A percentile compares a stretch with the other conserved stretches of the same genome.
Evolutionary conservation across 2,113 vertebrate species (phyloP).

Genomic region (Ageneiosus marmoratus): DNA sequence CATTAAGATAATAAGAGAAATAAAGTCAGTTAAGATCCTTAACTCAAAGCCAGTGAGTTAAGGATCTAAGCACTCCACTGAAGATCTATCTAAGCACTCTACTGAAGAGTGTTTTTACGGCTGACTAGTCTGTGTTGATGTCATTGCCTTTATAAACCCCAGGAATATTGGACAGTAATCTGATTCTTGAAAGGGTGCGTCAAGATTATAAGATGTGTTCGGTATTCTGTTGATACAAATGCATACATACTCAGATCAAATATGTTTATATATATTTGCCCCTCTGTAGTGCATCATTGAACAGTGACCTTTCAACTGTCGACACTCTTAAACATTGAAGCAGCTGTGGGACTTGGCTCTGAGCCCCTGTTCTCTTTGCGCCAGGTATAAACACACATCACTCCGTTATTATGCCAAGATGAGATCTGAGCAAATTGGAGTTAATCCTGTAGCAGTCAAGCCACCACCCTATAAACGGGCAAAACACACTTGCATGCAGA

Average conservation of each 20-base stretch:
- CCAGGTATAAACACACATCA: neutral
- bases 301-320: neutral
- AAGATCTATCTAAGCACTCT: neutral
- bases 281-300: neutral
- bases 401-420: constrained; percentile 11
- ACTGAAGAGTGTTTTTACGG: neutral
- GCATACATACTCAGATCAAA: neutral
- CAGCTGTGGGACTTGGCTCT: constrained; percentile 21
- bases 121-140: neutral
- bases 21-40: no score
- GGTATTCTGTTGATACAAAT: neutral
- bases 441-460: constrained; percentile 20
- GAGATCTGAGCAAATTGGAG: constrained; percentile 3
- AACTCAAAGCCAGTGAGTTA: no score
- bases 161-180: neutral
- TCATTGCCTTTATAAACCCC: no score
- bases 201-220: neutral
- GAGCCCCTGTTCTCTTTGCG: neutral
- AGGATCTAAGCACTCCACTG: no score
- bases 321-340: neutral
- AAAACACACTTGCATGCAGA: constrained; percentile 34
- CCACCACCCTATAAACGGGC: constrained; percentile 21
- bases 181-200: neutral
- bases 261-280: neutral
- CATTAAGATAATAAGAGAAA: neutral